Evolutionary conservation across 2,113 vertebrate species (phyloP).

Genomic region (Chamaea fasciata): DNA sequence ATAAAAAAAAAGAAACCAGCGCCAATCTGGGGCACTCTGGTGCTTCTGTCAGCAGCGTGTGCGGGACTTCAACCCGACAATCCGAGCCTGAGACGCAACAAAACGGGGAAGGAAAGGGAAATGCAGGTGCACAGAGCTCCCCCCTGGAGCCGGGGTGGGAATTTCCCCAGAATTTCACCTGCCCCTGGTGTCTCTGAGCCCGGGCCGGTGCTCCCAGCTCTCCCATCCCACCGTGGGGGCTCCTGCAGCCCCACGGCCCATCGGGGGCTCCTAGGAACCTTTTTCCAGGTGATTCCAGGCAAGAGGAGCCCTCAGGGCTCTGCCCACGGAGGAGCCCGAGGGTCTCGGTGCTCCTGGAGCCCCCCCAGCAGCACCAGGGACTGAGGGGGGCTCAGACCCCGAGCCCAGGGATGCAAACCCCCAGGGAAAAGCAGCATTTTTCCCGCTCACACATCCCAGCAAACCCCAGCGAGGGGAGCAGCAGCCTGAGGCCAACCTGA

Average conservation of each 20-base stretch:
- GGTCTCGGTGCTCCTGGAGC: neutral
- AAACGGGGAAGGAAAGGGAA: neutral
- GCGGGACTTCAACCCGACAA: rapidly evolving
- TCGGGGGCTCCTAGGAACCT: neutral
- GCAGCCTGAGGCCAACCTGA: neutral
- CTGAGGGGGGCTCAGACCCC: neutral
- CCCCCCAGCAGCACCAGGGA: no score
- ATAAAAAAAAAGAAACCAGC: no score
- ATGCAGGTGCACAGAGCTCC: neutral
- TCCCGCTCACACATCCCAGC: neutral
- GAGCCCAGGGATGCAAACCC: neutral
- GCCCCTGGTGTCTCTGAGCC: neutral
- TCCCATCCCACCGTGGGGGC: neutral
- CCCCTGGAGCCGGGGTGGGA: neutral
- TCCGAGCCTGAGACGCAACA: neutral
- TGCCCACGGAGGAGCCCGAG: neutral
- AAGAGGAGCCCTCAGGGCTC: neutral
- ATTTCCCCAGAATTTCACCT: neutral
- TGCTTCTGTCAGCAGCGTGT: rapidly evolving
- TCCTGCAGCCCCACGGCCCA: neutral
- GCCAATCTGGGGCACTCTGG: neutral
- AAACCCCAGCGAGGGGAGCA: neutral
- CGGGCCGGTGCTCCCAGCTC: neutral
- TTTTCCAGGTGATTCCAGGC: neutral
- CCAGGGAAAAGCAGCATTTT: neutral